phyloP scores from a whole-genome alignment of 92 coral and sea anemone species.

The Isaurus tuberculatus region DNA sequence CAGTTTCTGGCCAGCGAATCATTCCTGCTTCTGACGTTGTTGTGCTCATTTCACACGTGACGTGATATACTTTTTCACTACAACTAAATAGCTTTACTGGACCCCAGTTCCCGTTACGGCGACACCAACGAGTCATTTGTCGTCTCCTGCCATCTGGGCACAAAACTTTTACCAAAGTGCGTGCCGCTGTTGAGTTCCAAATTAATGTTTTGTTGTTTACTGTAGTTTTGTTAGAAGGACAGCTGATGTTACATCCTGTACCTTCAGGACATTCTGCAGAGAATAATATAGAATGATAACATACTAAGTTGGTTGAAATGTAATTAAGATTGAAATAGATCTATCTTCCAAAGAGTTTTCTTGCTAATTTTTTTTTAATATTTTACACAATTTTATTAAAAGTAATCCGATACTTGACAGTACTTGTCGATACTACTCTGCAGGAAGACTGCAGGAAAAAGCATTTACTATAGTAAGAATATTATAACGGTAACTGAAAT shows the following conservation, averaged over 20 bases:
- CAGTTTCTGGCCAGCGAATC: slow-evolving; percentile 1
- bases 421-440: no score
- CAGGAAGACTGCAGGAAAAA: no score
- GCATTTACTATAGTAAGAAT: no score
- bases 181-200: slow-evolving; percentile 6
- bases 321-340: no score
- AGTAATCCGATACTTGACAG: no score
- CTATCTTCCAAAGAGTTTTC: no score
- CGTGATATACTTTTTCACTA: not conserved
- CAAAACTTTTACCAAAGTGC: not conserved
- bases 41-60: not conserved
- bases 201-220: not conserved
- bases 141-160: not conserved
- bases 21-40: not conserved
- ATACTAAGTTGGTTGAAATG: no score
- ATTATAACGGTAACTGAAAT: no score
- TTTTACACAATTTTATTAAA: no score
- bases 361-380: no score
- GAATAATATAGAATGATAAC: no score
- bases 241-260: not conserved
- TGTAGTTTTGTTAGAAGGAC: not conserved
- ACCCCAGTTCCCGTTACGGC: slow-evolving; percentile 7
- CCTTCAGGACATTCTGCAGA: no score
- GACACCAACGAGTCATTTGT: not conserved
- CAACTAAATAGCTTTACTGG: not conserved